phyloP scores from a whole-genome alignment of 2,888 invertebrate genomes.

The Acanthosepion lycidas region DNA sequence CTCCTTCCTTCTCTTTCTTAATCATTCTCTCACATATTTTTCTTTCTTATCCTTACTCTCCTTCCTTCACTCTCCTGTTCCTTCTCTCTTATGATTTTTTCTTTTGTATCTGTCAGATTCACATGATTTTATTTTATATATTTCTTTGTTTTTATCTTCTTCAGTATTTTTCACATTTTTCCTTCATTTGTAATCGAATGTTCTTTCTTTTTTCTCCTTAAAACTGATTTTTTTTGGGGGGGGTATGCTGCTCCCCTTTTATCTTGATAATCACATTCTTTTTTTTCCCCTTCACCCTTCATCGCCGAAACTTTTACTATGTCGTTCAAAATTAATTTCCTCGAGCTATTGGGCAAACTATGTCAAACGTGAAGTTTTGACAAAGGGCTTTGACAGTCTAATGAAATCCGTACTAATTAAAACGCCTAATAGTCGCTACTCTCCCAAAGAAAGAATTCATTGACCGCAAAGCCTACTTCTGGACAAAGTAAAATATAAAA shows the following conservation, averaged over 20 bases:
- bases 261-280: neutral
- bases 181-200: too few species aligned
- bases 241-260: neutral
- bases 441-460: neutral
- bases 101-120: too few species aligned
- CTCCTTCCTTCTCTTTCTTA: too few species aligned
- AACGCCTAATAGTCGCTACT: neutral
- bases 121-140: too few species aligned
- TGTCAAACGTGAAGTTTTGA: neutral
- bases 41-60: too few species aligned
- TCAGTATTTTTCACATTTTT: too few species aligned
- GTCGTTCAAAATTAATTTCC: neutral
- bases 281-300: neutral
- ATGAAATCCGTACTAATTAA: neutral
- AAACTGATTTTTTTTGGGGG: neutral
- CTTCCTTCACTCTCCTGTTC: too few species aligned
- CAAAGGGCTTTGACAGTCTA: neutral
- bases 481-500: too few species aligned
- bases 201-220: neutral
- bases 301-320: neutral
- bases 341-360: neutral
- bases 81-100: too few species aligned
- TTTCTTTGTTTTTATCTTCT: too few species aligned
- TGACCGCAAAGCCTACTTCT: neutral
- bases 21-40: too few species aligned